Evolutionary conservation across 1,140 invertebrate genomes (phyloP).

Genomic region (Heliothis virescens): DNA sequence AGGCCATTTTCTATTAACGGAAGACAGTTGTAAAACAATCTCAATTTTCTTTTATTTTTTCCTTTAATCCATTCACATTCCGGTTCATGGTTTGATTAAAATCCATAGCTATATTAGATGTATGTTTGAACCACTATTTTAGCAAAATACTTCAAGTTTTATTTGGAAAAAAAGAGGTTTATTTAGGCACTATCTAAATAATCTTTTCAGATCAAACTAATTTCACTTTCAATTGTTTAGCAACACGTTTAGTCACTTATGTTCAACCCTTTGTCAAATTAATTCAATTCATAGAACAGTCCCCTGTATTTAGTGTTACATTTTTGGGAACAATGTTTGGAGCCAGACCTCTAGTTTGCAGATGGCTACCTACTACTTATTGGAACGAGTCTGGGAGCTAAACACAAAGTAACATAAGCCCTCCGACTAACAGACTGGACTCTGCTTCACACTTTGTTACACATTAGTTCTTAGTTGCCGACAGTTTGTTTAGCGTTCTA

Average conservation of each 20-base stretch:
- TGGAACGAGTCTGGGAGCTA: neutral
- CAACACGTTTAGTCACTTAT: neutral
- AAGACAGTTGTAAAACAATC: neutral
- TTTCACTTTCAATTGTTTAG: neutral
- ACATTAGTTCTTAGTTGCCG: neutral
- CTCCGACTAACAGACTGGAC: neutral
- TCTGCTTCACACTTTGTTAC: slow-evolving; percentile 1
- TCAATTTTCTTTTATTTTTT: neutral
- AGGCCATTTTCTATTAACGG: neutral
- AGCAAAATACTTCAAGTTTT: neutral
- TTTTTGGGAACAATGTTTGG: slow-evolving; percentile 2
- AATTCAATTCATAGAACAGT: slow-evolving; percentile 16
- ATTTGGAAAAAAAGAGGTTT: neutral
- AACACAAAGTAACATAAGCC: slow-evolving; percentile 38
- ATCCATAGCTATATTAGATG: neutral
- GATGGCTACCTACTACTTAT: slow-evolving; percentile 16
- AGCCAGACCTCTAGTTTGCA: slow-evolving; percentile 6
- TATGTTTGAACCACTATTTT: too few species aligned
- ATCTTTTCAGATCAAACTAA: neutral
- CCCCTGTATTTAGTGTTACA: slow-evolving; percentile 2
- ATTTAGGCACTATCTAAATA: neutral
- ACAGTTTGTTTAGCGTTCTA: neutral
- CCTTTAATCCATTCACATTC: neutral
- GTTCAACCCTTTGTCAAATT: slow-evolving; percentile 3
- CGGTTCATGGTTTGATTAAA: neutral